Conservation (phyloP, 2,888 invertebrate species). For the Diarsia dahlii region DNA sequence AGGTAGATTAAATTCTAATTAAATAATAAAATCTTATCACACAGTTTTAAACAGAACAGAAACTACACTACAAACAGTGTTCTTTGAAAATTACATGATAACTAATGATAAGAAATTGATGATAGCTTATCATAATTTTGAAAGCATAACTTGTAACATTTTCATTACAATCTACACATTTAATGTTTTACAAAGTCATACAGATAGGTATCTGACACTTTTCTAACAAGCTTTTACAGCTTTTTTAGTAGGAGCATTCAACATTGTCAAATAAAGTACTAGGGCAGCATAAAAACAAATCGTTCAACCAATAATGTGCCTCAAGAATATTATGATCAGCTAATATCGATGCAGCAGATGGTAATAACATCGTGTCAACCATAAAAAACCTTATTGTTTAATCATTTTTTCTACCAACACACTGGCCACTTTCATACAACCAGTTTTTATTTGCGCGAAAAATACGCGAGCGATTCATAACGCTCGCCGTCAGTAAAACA, state of each 20-base stretch:
- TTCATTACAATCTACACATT: constrained; percentile 5
- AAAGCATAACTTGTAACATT: constrained; percentile 25
- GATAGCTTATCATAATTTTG: constrained; percentile 15
- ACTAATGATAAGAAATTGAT: constrained; percentile 7
- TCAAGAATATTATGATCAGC: constrained; percentile 26
- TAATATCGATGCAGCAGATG: constrained; percentile 57
- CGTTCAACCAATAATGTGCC: neutral
- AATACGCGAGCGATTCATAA: constrained; percentile 60
- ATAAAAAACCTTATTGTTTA: constrained; percentile 51
- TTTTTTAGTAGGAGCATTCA: neutral
- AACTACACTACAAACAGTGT: neutral
- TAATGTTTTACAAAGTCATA: constrained; percentile 16
- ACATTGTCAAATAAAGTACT: neutral
- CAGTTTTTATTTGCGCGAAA: constrained; percentile 69
- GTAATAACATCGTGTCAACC: constrained; percentile 11
- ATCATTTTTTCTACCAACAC: constrained; percentile 32
- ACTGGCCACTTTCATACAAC: constrained; percentile 31
- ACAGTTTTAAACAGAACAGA: neutral
- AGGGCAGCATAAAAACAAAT: constrained; percentile 14
- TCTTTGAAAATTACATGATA: constrained; percentile 29
- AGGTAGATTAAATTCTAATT: neutral
- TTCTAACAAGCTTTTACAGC: neutral
- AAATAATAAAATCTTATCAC: neutral
- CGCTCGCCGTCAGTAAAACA: constrained; percentile 56
- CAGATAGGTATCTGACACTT: constrained; percentile 4